Conservation (phyloP, 2,888 invertebrate species). For the Noctua fimbriata region DNA sequence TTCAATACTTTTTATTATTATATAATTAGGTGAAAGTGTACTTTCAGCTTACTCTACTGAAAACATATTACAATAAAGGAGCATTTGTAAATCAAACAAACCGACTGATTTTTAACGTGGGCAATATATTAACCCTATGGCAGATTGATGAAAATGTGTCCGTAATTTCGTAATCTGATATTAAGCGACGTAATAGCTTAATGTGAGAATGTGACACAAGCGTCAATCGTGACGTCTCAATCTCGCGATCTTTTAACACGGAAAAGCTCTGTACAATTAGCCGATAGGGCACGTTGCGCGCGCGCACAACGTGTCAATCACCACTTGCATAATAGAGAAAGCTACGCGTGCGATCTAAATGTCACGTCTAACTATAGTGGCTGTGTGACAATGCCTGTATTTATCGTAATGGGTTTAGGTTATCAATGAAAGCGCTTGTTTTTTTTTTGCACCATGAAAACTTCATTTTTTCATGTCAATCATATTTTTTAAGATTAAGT, state of each 20-base stretch:
- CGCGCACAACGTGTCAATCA: constrained; percentile 84
- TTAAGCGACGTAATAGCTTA: constrained; percentile 46
- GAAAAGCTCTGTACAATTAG: constrained; percentile 82
- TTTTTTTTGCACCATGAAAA: background rate
- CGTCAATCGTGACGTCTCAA: constrained; percentile 82
- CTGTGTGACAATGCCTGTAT: constrained; percentile 72
- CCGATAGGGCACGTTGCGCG: constrained; percentile 82
- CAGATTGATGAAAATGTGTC: background rate
- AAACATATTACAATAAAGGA: background rate
- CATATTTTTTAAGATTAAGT: background rate
- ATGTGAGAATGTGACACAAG: constrained; percentile 76
- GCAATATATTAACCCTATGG: background rate
- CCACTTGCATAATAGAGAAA: constrained; percentile 83
- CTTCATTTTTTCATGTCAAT: background rate
- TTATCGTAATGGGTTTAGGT: constrained; percentile 28
- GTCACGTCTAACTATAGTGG: constrained; percentile 74
- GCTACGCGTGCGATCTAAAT: constrained; percentile 77
- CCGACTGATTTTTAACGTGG: background rate
- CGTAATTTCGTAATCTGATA: constrained; percentile 27
- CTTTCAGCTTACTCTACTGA: background rate
- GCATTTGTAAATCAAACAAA: background rate
- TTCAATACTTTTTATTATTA: constrained; percentile 5
- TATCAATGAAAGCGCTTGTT: background rate
- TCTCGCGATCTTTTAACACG: constrained; percentile 84
- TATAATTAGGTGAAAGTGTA: background rate